A percentile compares a stretch with the other conserved stretches of the same genome.
phyloP scores from a whole-genome alignment of 2,888 invertebrate genomes.

The Margaritifera margaritifera region DNA sequence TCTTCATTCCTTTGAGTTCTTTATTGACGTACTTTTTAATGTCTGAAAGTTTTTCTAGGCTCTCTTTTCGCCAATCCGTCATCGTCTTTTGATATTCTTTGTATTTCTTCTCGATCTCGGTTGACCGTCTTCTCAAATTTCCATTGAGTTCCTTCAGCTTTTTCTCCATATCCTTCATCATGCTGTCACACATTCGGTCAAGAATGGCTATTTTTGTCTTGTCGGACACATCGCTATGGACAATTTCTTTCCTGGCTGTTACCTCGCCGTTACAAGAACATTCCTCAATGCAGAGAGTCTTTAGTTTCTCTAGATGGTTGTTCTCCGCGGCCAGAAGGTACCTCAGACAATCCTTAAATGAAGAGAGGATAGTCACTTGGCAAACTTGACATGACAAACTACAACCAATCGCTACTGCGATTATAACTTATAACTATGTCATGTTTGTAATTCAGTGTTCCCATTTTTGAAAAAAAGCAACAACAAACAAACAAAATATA shows the following conservation, averaged over 20 bases:
- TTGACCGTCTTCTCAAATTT: constrained; percentile 17
- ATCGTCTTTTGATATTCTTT: constrained; percentile 14
- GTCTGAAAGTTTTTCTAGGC: too few relatives aligned
- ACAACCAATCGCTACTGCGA: too few relatives aligned
- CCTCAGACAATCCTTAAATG: constrained; percentile 2
- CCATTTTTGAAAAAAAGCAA: too few relatives aligned
- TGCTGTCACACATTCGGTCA: constrained; percentile 23
- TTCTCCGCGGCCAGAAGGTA: constrained; percentile 23
- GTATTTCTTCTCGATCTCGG: constrained; percentile 14
- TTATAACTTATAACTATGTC: too few relatives aligned
- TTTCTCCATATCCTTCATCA: constrained; percentile 12
- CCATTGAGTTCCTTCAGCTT: constrained; percentile 12
- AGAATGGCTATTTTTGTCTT: constrained; percentile 24
- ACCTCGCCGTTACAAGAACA: constrained; percentile 5
- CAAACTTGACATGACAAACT: too few relatives aligned
- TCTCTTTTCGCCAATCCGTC: constrained; percentile 22
- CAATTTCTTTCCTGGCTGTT: constrained; percentile 10
- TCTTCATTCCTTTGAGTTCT: too few relatives aligned
- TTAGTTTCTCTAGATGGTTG: constrained; percentile 14
- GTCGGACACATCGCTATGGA: constrained; percentile 20
- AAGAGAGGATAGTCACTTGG: too few relatives aligned
- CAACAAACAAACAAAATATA: too few relatives aligned
- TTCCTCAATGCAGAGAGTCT: constrained; percentile 21
- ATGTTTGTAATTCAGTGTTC: too few relatives aligned
- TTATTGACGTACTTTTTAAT: too few relatives aligned